Evolutionary conservation across 2,888 invertebrate species (phyloP).

Genomic region (Reticulitermes lucifugus): DNA sequence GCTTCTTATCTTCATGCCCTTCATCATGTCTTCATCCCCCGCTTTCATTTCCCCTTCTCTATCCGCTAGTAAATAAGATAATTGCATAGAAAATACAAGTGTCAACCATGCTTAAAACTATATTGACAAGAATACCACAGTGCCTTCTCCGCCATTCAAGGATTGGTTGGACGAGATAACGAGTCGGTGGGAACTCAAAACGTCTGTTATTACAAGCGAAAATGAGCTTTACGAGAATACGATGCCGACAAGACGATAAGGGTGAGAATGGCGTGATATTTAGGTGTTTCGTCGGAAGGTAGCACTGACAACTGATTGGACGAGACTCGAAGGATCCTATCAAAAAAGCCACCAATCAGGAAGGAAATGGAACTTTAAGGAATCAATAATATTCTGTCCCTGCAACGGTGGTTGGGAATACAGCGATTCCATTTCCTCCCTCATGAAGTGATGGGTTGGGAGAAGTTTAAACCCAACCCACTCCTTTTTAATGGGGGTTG

Average conservation of each 20-base stretch:
- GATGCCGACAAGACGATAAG: conserved; percentile 31
- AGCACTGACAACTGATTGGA: conserved; percentile 45
- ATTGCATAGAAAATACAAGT: conserved; percentile 49
- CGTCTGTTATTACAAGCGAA: conserved; percentile 23
- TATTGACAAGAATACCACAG: conserved; percentile 48
- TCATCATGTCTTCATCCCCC: not conserved
- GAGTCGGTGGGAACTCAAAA: conserved; percentile 10
- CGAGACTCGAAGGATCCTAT: conserved; percentile 40
- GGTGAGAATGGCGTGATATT: conserved; percentile 40
- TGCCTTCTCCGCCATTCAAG: conserved; percentile 39
- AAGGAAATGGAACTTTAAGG: conserved; percentile 35
- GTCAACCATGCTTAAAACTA: conserved; percentile 51
- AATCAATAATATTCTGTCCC: conserved; percentile 34
- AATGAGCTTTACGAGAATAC: conserved; percentile 26
- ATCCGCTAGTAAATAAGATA: conserved; percentile 46
- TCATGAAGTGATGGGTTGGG: not conserved
- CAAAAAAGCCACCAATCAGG: conserved; percentile 44
- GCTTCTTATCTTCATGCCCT: conserved; percentile 23
- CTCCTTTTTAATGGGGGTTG: conserved; percentile 23
- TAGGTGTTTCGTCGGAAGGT: conserved; percentile 11
- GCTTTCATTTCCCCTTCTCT: conserved; percentile 10
- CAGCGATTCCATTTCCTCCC: conserved; percentile 35
- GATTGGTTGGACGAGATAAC: conserved; percentile 38
- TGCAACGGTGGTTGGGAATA: not conserved
- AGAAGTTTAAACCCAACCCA: conserved; percentile 35